Evolutionary conservation across 2,888 invertebrate species (phyloP).

Genomic region (Trichopoda pennipes): DNA sequence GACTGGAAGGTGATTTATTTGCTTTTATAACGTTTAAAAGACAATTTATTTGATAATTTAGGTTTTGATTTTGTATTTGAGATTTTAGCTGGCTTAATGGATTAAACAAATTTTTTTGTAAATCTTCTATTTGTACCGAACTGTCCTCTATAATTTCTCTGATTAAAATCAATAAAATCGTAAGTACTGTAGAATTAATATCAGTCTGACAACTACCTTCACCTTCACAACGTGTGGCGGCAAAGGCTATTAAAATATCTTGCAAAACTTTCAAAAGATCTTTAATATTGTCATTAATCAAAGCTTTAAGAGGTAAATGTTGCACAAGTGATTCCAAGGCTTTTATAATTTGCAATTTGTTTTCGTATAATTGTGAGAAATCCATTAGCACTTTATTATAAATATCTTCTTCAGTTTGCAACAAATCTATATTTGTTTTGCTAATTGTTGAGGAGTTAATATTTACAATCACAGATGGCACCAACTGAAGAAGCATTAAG

Average conservation of each 20-base stretch:
- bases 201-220: conserved; percentile 65
- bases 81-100: conserved; percentile 32
- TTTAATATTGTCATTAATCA: conserved; percentile 74
- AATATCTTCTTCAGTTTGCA: conserved; percentile 74
- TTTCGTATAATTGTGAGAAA: conserved; percentile 39
- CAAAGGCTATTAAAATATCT: conserved; percentile 70
- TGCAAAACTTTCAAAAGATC: conserved; percentile 75
- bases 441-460: background rate
- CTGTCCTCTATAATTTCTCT: conserved; percentile 50
- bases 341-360: conserved; percentile 48
- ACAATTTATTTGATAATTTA: conserved; percentile 46
- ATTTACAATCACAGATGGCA: conserved; percentile 55
- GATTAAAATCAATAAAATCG: conserved; percentile 56
- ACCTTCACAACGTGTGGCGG: conserved; percentile 68
- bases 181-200: conserved; percentile 17
- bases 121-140: conserved; percentile 3
- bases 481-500: conserved; percentile 73
- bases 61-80: conserved; percentile 14
- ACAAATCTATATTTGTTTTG: conserved; percentile 71
- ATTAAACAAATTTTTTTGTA: conserved; percentile 10
- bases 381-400: conserved; percentile 35
- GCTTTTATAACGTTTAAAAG: conserved; percentile 12
- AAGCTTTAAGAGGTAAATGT: conserved; percentile 76
- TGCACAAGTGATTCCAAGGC: conserved; percentile 75
- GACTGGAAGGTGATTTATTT: background rate